These are phyloP conservation scores for Tachyglossus aculeatus DNA, from an alignment of 2,797 vertebrate genomes.

Conservation along the genomic window DNA sequence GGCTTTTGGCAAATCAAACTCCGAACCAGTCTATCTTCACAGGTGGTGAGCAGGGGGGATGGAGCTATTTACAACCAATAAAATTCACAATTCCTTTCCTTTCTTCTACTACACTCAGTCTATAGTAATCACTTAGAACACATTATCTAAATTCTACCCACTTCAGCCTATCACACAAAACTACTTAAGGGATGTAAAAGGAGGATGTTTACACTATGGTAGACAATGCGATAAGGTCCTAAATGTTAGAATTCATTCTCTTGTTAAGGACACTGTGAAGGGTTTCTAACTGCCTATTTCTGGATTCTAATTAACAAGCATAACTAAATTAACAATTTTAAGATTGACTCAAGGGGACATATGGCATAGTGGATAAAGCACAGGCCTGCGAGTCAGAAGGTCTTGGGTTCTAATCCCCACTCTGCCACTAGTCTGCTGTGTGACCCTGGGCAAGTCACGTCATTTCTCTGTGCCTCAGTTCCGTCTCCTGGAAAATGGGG, in stretches of 20 bases:
- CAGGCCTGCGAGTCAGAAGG: too few relatives aligned
- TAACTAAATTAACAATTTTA: constrained; percentile 27
- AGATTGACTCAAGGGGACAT: too few relatives aligned
- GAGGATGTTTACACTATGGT: constrained; percentile 60
- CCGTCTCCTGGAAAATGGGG: too few relatives aligned
- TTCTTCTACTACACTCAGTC: not conserved
- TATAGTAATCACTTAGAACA: constrained; percentile 38
- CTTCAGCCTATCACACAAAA: constrained; percentile 53
- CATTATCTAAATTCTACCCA: constrained; percentile 49
- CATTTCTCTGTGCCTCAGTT: too few relatives aligned
- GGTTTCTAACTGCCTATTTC: constrained; percentile 33
- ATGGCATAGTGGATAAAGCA: too few relatives aligned
- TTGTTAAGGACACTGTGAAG: constrained; percentile 57
- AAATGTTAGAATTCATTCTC: constrained; percentile 56
- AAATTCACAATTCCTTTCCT: constrained; percentile 10
- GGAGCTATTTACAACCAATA: not conserved
- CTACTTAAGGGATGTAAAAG: constrained; percentile 51
- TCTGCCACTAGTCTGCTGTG: too few relatives aligned
- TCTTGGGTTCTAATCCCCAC: too few relatives aligned
- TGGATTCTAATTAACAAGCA: constrained; percentile 42
- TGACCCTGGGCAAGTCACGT: too few relatives aligned
- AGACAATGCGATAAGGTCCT: constrained; percentile 59
- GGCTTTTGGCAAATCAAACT: too few relatives aligned
- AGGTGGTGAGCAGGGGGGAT: not conserved
- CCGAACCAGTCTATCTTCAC: too few relatives aligned